A percentile compares a stretch with the other conserved stretches of the same genome.
These are phyloP conservation scores for Drosophila barbarae DNA, from an alignment of 2,888 invertebrate species.

Conservation along the genomic window DNA sequence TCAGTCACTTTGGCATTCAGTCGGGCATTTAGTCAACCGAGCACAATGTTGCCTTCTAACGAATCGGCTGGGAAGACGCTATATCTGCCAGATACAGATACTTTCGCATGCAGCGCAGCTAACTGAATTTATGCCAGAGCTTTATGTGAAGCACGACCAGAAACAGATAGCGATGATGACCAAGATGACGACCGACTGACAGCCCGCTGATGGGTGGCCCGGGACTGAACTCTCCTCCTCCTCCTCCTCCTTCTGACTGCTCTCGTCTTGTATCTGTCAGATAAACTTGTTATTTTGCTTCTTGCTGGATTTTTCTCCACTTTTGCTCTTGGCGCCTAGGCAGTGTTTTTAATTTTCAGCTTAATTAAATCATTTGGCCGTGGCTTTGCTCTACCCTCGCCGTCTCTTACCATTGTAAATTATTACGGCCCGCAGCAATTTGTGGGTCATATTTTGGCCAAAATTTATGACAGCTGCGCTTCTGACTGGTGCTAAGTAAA, in stretches of 20 bases:
- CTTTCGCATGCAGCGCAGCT: constrained; percentile 68
- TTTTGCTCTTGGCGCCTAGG: constrained; percentile 43
- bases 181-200: constrained; percentile 54
- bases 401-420: constrained; percentile 28
- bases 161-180: constrained; percentile 18
- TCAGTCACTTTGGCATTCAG: constrained; percentile 35
- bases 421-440: constrained; percentile 39
- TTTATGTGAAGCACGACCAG: constrained; percentile 40
- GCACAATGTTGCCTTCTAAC: constrained; percentile 48
- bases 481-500: constrained; percentile 59
- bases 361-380: constrained; percentile 62
- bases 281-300: constrained; percentile 23
- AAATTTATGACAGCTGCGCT: constrained; percentile 58
- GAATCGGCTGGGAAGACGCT: constrained; percentile 51
- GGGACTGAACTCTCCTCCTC: constrained; percentile 44
- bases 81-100: constrained; percentile 70
- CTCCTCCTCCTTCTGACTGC: constrained; percentile 28
- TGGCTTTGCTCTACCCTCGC: constrained; percentile 2
- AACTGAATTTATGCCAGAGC: constrained; percentile 72
- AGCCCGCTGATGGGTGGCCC: constrained; percentile 59
- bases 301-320: constrained; percentile 12
- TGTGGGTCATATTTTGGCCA: constrained; percentile 55
- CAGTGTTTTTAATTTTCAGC: constrained; percentile 65
- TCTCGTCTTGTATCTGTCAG: constrained; percentile 50
- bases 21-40: constrained; percentile 60